Evolutionary conservation across 2,888 invertebrate species (phyloP).

Genomic region (Cryptosula pallasiana): DNA sequence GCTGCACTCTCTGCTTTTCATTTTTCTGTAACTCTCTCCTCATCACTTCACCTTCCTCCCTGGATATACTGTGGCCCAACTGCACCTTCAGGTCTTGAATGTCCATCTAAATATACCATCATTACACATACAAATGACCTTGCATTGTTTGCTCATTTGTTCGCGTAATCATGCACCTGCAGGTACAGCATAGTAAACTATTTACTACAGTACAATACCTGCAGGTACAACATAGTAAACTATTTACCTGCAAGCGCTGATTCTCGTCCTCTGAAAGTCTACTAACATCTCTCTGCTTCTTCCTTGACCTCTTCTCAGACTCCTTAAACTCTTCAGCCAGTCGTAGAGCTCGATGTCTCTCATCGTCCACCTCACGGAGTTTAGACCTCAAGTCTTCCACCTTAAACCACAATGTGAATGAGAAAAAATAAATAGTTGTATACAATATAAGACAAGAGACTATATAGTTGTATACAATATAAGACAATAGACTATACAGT

Average conservation of each 20-base stretch:
- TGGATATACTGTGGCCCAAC: slow-evolving; percentile 1
- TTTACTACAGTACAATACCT: no score
- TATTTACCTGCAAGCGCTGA: slow-evolving; percentile 13
- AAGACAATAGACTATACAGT: no score
- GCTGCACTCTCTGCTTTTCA: slow-evolving; percentile 13
- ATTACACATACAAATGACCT: no score
- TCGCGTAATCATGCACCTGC: no score
- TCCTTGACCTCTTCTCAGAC: slow-evolving; percentile 21
- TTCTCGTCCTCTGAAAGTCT: slow-evolving; percentile 8
- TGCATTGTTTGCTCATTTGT: no score
- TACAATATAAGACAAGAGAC: no score
- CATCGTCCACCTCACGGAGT: slow-evolving; percentile 9
- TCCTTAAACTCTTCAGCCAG: slow-evolving; percentile 9
- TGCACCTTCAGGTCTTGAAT: slow-evolving; percentile 19
- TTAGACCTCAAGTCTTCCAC: slow-evolving; percentile 11
- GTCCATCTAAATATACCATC: slow-evolving; percentile 8
- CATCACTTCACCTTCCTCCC: slow-evolving; percentile 20
- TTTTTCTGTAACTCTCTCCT: slow-evolving; percentile 15
- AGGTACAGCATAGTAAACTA: no score
- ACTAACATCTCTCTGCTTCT: slow-evolving; percentile 11
- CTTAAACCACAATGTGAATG: no score
- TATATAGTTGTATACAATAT: no score
- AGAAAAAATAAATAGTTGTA: no score
- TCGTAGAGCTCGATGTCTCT: slow-evolving; percentile 18
- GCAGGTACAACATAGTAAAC: no score